phyloP scores from a whole-genome alignment of 2,797 vertebrate genomes.

The Gobio occitaniae region DNA sequence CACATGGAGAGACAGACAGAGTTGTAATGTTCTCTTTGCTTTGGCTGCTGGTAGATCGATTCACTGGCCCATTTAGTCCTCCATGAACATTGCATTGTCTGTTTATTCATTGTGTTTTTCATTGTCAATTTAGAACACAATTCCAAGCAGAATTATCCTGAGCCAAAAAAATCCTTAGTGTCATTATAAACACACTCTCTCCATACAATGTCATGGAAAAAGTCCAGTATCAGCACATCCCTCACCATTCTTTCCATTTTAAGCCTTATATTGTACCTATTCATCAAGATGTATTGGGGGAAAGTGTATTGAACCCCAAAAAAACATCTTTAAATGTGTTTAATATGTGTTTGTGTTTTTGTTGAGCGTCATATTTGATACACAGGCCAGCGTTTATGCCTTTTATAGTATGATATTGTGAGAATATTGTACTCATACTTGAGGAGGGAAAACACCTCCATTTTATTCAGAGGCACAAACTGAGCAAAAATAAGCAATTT shows the following conservation, averaged over 20 bases:
- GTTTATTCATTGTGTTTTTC: constrained; percentile 34
- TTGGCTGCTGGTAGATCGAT: constrained; percentile 4
- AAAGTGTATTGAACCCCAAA: not conserved
- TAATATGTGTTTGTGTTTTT: not conserved
- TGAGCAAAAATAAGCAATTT: not conserved
- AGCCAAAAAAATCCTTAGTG: not conserved
- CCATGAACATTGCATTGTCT: constrained; percentile 4
- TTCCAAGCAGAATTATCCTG: not conserved
- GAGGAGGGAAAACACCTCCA: not conserved
- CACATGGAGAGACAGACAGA: not conserved
- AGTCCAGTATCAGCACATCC: not conserved
- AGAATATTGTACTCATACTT: not conserved
- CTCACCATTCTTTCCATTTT: not conserved
- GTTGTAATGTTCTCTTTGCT: constrained; percentile 6
- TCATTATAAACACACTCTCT: not conserved
- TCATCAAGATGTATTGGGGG: not conserved
- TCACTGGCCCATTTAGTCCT: not conserved
- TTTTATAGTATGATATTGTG: not conserved
- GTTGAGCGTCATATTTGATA: not conserved
- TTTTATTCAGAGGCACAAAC: not conserved
- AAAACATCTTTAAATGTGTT: too few species aligned
- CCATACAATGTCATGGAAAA: not conserved
- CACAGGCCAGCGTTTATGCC: not conserved
- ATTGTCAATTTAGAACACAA: not conserved
- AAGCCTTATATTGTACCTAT: not conserved